A percentile compares a stretch with the other conserved stretches of the same genome.
phyloP scores from a whole-genome alignment of 2,888 invertebrate genomes.

The Ormyrus nitidulus region DNA sequence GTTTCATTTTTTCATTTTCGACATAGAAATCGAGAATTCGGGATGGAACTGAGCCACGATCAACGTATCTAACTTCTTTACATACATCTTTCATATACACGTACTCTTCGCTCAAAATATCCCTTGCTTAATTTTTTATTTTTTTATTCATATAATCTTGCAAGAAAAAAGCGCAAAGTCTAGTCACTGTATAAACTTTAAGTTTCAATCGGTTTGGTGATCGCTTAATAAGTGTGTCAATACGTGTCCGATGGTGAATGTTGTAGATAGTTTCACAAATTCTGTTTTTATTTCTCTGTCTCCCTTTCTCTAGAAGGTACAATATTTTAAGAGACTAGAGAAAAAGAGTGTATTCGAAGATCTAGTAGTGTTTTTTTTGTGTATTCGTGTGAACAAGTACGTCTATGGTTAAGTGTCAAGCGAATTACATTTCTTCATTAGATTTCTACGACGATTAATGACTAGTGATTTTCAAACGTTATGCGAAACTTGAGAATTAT shows the following conservation, averaged over 20 bases:
- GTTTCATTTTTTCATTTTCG: slow-evolving; percentile 52
- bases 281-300: slow-evolving; percentile 21
- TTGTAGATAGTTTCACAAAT: background rate
- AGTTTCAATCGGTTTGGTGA: slow-evolving; percentile 13
- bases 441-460: slow-evolving; percentile 63
- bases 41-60: slow-evolving; percentile 54
- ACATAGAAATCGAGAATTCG: slow-evolving; percentile 60
- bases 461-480: slow-evolving; percentile 61
- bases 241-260: slow-evolving; percentile 17
- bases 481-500: slow-evolving; percentile 18
- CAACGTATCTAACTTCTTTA: slow-evolving; percentile 52
- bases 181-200: slow-evolving; percentile 10
- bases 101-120: slow-evolving; percentile 22
- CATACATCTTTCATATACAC: slow-evolving; percentile 6
- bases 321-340: slow-evolving; percentile 61
- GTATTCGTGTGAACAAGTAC: slow-evolving; percentile 15
- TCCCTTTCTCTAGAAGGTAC: slow-evolving; percentile 59
- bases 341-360: slow-evolving; percentile 63
- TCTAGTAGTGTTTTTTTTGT: slow-evolving; percentile 46
- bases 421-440: slow-evolving; percentile 46
- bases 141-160: slow-evolving; percentile 10
- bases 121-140: background rate
- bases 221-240: slow-evolving; percentile 15
- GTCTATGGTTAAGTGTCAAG: too few species aligned
- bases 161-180: slow-evolving; percentile 12